Conservation (phyloP, 23 tunicate species). For the Pegea sp. region DNA sequence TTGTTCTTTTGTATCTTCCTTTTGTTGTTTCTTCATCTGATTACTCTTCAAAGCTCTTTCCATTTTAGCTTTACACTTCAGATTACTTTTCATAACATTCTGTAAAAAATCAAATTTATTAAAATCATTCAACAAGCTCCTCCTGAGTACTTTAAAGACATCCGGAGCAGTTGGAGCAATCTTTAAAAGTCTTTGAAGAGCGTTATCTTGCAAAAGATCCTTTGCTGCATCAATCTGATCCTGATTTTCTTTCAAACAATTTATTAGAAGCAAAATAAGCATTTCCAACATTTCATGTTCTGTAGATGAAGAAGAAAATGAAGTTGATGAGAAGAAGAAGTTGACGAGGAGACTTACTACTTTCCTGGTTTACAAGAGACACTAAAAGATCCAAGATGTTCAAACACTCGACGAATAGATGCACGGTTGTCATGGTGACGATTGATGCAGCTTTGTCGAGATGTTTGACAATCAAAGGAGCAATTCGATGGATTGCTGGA, state of each 20-base stretch:
- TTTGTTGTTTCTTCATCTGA: conserved; percentile 17
- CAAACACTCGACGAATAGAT: conserved; percentile 45
- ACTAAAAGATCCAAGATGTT: conserved; percentile 43
- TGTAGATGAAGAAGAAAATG: conserved; percentile 6
- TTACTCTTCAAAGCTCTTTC: conserved; percentile 39
- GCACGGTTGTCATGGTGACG: conserved; percentile 6
- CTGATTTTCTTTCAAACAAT: conserved; percentile 6
- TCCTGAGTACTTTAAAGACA: conserved; percentile 34
- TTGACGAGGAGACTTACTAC: too few species aligned
- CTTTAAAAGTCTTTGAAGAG: conserved; percentile 36
- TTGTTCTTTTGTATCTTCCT: conserved; percentile 9
- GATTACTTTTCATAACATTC: conserved; percentile 14
- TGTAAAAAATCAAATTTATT: not conserved
- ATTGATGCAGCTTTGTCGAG: conserved; percentile 1
- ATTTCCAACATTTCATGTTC: conserved; percentile 46
- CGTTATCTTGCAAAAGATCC: conserved; percentile 27
- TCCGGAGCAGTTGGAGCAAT: conserved; percentile 28
- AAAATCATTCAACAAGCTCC: not conserved
- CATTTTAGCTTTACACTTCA: conserved; percentile 16
- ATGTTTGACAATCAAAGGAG: conserved; percentile 41
- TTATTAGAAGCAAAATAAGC: conserved; percentile 22
- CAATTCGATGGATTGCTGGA: conserved; percentile 55
- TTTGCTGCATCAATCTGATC: not conserved
- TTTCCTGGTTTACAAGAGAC: conserved; percentile 7
- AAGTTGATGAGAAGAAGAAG: too few species aligned